These are phyloP conservation scores for Psittacula echo DNA, from an alignment of 2,797 vertebrate genomes.

Conservation along the genomic window DNA sequence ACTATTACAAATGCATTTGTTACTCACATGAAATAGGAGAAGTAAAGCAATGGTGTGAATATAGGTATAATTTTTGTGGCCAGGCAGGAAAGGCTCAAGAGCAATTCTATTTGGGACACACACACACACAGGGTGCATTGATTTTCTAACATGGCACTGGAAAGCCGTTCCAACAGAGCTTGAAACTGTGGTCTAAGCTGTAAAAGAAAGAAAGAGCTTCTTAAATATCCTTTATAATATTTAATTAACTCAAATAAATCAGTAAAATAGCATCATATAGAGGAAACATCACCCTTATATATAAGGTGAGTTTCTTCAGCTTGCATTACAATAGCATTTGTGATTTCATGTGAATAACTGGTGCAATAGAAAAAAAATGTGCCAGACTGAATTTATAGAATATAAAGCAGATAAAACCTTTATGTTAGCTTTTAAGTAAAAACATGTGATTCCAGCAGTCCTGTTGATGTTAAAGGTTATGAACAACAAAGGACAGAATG, in stretches of 20 bases:
- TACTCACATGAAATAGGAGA: not conserved
- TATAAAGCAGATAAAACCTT: conserved; percentile 10
- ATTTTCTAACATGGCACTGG: not conserved
- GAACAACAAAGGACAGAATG: conserved; percentile 1
- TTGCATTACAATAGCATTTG: not conserved
- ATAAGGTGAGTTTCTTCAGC: not conserved
- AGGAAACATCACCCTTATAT: not conserved
- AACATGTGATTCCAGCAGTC: not conserved
- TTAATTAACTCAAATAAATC: not conserved
- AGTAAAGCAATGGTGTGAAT: not conserved
- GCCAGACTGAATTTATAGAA: conserved; percentile 17
- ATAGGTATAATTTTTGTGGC: not conserved
- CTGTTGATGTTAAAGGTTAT: conserved; percentile 19
- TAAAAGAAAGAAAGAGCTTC: not conserved
- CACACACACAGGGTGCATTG: not conserved
- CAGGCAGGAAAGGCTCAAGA: not conserved
- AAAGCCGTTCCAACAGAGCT: not conserved
- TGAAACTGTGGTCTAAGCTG: not conserved
- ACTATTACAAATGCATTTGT: not conserved
- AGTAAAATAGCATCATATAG: not conserved
- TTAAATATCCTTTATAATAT: not conserved
- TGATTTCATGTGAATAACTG: not conserved
- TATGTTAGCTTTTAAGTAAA: conserved; percentile 26
- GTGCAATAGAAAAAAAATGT: not conserved
- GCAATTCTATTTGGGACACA: not conserved